Conservation (phyloP, 2,797 vertebrate genomes). For the Falco peregrinus region DNA sequence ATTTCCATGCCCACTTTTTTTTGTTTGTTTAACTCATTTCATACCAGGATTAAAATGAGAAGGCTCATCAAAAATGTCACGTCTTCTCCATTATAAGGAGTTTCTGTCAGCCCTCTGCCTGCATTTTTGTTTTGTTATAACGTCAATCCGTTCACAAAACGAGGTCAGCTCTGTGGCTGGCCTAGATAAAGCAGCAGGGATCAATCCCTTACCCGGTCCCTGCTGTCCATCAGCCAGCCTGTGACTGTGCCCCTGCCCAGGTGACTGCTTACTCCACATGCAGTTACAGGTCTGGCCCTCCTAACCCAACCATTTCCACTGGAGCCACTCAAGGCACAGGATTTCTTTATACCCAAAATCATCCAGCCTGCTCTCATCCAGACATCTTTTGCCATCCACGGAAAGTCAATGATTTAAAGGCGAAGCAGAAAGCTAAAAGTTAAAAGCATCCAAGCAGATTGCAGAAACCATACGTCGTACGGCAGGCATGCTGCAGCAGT, state of each 20-base stretch:
- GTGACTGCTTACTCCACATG: not conserved
- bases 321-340: not conserved
- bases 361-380: accelerated
- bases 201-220: not conserved
- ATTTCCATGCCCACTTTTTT: constrained; percentile 32
- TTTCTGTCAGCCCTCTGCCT: not conserved
- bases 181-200: not conserved
- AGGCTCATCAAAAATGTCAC: not conserved
- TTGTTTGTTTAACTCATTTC: not conserved
- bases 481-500: constrained; percentile 28
- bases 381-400: not conserved
- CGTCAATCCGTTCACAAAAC: not conserved
- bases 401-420: not conserved
- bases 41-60: not conserved
- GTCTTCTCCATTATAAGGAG: not conserved
- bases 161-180: not conserved
- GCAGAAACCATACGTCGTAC: not conserved
- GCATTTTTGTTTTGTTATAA: not conserved
- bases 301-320: not conserved
- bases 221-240: not conserved
- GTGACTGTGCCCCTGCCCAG: not conserved
- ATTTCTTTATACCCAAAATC: not conserved
- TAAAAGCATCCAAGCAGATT: not conserved
- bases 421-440: not conserved
- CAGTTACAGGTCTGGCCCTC: not conserved